Evolutionary conservation across 2,113 vertebrate species (phyloP).

Genomic region (Helogale parvula): DNA sequence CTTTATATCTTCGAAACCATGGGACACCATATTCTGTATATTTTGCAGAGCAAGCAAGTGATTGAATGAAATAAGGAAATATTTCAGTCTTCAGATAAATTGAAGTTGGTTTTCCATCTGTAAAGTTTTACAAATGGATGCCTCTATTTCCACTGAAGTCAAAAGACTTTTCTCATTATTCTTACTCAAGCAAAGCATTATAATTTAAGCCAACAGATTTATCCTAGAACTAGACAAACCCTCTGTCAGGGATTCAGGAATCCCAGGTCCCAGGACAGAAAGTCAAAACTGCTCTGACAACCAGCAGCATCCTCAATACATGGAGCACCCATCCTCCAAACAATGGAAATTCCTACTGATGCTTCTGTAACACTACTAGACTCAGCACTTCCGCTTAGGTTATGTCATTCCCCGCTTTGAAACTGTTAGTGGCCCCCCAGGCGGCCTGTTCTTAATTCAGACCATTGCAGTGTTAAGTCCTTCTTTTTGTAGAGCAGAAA

Average conservation of each 20-base stretch:
- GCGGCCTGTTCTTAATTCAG: not conserved
- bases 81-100: not conserved
- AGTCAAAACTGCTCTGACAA: not conserved
- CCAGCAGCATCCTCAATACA: not conserved
- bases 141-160: not conserved
- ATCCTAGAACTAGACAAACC: not conserved
- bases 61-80: not conserved
- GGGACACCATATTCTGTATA: not conserved
- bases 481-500: not conserved
- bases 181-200: not conserved
- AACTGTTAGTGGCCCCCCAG: not conserved
- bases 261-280: not conserved
- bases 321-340: not conserved
- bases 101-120: not conserved
- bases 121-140: not conserved
- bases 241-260: not conserved
- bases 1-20: not conserved
- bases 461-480: not conserved
- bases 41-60: not conserved
- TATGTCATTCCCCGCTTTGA: not conserved
- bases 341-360: not conserved
- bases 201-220: not conserved
- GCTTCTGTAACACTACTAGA: not conserved
- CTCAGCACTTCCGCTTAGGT: not conserved
- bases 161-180: not conserved